phyloP scores from a whole-genome alignment of 2,888 invertebrate species.

The Orthonychiurus folsomi region DNA sequence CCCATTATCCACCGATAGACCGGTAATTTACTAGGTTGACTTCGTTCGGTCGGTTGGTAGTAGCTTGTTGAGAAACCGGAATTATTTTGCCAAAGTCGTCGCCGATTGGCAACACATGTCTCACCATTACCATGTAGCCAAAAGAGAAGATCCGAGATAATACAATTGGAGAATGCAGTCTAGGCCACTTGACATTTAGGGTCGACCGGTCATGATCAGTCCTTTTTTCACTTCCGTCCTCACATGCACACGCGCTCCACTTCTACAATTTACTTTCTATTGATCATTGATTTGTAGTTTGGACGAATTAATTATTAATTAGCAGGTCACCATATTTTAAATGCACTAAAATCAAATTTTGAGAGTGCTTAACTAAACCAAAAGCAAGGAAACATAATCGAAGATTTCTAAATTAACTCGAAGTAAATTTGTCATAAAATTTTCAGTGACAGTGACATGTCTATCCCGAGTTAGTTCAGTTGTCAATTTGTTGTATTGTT shows the following conservation, averaged over 20 bases:
- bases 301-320: background rate
- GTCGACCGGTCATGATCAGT: background rate
- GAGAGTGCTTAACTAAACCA: too few relatives aligned
- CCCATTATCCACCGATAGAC: too few relatives aligned
- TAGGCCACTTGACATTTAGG: background rate
- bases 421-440: too few relatives aligned
- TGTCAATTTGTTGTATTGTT: too few relatives aligned
- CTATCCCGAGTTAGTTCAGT: too few relatives aligned
- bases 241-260: too few relatives aligned
- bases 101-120: background rate
- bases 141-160: background rate
- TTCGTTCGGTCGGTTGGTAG: background rate
- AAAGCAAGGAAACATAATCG: too few relatives aligned
- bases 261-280: background rate
- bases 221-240: too few relatives aligned
- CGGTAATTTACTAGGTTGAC: background rate
- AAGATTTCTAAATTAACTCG: too few relatives aligned
- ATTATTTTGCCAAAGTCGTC: background rate
- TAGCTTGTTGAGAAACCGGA: background rate
- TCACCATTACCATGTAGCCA: background rate
- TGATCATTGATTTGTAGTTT: background rate
- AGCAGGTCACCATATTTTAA: background rate
- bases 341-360: background rate
- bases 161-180: too few relatives aligned
- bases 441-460: too few relatives aligned